Base-by-base conservation (phyloP, 2,888 invertebrate species). In the Pristionchus japonicus region DNA sequence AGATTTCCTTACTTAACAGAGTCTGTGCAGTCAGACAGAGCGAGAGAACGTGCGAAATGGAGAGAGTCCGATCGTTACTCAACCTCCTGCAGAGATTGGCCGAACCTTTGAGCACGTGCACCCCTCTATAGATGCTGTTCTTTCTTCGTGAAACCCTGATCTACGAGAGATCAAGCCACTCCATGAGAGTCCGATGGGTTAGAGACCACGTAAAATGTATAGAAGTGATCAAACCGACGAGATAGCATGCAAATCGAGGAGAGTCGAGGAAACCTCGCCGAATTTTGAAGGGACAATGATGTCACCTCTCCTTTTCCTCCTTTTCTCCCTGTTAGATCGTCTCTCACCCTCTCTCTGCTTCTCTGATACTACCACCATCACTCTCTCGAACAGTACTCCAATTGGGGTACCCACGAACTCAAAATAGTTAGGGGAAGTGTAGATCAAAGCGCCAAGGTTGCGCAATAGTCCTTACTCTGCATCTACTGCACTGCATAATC, bases 61-160 rank as follows among this genome's bases (percentile, higher is more conserved):
- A n/a, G n/a, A n/a, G n/a, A n/a, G n/a, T n/a, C n/a, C n/a, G n/a
- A n/a, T n/a, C n/a, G n/a, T n/a, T n/a, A n/a, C n/a, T n/a, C n/a
- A n/a, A n/a, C n/a, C n/a, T n/a, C n/a, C 27, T 77, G 70, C 40
- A 77, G 40, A 77, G 77, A 77, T 77, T 77, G 77, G 77, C 74
- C 74, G 47, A 77, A 77, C n/a, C n/a, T n/a, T n/a, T n/a, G n/a
- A 37, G 20, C 70, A 40, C 70, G 70, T 70, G 70, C 37, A 34
- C n/a, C n/a, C 17, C 34, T 67, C 17, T 70, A 70, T 20, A 37
- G 34, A 70, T 70, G 34, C 31, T 64, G 64, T 64, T 70, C 37
- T 40, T 23, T 37, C 23, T 2, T 13, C 31, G 27, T 17, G 3
- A 6, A 13, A 23, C 70, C 7, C 70, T 70, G 70, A 34, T 31